phyloP scores from a whole-genome alignment of 2,797 vertebrate species.

The Lepilemur septentrionalis region DNA sequence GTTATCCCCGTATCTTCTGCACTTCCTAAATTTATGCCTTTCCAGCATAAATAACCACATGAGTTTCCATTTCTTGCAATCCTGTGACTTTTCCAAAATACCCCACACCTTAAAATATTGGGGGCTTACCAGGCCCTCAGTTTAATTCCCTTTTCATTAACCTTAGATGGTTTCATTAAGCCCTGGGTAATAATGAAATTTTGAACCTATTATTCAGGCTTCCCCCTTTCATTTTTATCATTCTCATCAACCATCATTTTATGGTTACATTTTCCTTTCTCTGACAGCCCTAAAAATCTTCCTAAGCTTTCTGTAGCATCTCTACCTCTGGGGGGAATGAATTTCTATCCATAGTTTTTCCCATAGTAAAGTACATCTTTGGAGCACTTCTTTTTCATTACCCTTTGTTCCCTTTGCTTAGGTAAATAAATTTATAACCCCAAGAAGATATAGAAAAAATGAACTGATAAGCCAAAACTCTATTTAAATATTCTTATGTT shows the following conservation, averaged over 20 bases:
- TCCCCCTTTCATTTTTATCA: background rate
- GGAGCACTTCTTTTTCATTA: background rate
- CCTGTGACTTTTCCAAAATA: background rate
- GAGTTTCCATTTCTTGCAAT: background rate
- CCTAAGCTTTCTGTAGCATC: background rate
- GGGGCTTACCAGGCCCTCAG: background rate
- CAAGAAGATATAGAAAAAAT: background rate
- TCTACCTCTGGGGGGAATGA: background rate
- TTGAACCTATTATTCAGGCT: background rate
- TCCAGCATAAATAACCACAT: background rate
- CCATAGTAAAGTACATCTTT: background rate
- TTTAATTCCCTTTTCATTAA: conserved; percentile 46
- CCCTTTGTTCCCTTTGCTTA: background rate
- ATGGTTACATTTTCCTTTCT: background rate
- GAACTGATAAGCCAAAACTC: background rate
- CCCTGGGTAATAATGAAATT: background rate
- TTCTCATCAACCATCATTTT: background rate
- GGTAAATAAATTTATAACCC: background rate
- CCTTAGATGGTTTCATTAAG: background rate
- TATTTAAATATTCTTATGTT: conserved; percentile 29
- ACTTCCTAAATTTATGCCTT: background rate
- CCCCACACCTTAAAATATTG: background rate
- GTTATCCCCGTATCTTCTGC: background rate
- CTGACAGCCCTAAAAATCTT: background rate
- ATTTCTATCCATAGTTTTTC: background rate